Conservation (phyloP, 2,797 vertebrate species). For the Labeo calbasu region DNA sequence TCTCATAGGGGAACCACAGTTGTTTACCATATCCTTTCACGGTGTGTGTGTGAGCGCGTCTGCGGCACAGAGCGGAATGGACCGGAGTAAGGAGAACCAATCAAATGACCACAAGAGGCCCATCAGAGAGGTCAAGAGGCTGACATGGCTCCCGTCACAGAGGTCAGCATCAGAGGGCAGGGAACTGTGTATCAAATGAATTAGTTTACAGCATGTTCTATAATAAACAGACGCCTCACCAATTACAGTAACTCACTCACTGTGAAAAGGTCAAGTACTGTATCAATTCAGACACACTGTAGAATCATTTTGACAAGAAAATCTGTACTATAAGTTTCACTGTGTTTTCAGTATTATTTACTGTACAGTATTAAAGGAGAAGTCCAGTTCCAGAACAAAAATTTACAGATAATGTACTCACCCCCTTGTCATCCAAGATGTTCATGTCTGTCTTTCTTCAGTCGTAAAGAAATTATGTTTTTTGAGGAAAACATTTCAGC, state of each 20-base stretch:
- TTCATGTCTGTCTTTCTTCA: too few species aligned
- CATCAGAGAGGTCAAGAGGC: constrained; percentile 1
- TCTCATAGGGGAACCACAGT: not conserved
- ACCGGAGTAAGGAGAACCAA: not conserved
- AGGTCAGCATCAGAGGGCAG: not conserved
- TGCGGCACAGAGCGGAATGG: not conserved
- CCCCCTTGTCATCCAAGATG: too few species aligned
- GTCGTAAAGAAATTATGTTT: too few species aligned
- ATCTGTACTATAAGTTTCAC: not conserved
- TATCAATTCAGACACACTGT: not conserved
- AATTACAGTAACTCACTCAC: not conserved
- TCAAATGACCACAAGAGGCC: constrained; percentile 6
- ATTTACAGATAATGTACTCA: too few species aligned
- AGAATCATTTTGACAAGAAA: not conserved
- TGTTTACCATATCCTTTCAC: not conserved
- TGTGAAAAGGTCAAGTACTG: constrained; percentile 9
- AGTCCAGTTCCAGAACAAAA: too few species aligned
- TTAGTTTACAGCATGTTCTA: not conserved
- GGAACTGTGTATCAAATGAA: not conserved
- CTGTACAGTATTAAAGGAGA: too few species aligned
- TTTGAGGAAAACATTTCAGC: too few species aligned
- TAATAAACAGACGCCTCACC: not conserved
- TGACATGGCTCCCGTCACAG: not conserved
- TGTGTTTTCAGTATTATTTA: not conserved
- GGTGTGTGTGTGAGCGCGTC: not conserved